Percentiles rank a stretch among this genome's conserved stretches.
These are phyloP conservation scores for Diarsia brunnea DNA, from an alignment of 2,888 invertebrate species.

Conservation along the genomic window DNA sequence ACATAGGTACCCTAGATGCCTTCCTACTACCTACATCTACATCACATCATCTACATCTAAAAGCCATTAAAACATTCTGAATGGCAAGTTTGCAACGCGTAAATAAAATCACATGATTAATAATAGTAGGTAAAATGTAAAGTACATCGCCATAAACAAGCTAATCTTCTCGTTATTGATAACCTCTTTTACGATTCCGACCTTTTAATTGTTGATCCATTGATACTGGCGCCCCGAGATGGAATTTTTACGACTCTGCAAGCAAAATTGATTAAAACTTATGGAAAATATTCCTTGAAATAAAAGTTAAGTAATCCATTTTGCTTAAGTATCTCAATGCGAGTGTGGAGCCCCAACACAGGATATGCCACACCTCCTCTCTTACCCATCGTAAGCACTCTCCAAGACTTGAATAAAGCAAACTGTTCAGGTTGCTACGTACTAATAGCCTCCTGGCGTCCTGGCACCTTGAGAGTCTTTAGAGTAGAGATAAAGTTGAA, in stretches of 20 bases:
- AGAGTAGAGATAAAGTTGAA: too few species aligned
- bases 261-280: conserved; percentile 12
- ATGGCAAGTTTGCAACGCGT: background rate
- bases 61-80: too few species aligned
- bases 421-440: too few species aligned
- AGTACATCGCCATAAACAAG: conserved; percentile 24
- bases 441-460: too few species aligned
- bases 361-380: too few species aligned
- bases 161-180: conserved; percentile 39
- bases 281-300: conserved; percentile 23
- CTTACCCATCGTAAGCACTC: too few species aligned
- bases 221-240: conserved; percentile 31
- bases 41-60: too few species aligned
- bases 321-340: background rate
- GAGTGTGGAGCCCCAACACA: too few species aligned
- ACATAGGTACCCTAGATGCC: too few species aligned
- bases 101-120: background rate
- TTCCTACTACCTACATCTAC: too few species aligned
- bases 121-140: background rate
- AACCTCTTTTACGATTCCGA: conserved; percentile 51
- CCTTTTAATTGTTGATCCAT: conserved; percentile 43
- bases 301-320: background rate
- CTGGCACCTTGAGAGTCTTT: too few species aligned
- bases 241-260: conserved; percentile 29
- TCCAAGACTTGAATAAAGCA: too few species aligned